These are phyloP conservation scores for Lithophane semibrunnea DNA, from an alignment of 2,888 invertebrate species.

Conservation along the genomic window DNA sequence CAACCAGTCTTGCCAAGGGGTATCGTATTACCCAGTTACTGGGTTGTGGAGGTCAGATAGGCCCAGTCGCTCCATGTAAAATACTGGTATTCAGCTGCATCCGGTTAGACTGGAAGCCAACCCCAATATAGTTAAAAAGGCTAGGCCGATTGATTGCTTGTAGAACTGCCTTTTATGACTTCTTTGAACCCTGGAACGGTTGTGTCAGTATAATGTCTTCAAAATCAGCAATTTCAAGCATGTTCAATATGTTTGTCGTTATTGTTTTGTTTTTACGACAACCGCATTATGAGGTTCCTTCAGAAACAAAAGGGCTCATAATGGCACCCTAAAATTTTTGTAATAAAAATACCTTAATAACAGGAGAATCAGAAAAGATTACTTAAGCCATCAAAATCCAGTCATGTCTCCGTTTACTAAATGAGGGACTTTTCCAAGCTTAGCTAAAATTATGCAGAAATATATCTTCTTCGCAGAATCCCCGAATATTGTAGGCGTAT, in stretches of 20 bases:
- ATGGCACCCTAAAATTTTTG: too few relatives aligned
- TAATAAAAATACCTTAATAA: too few relatives aligned
- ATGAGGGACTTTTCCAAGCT: neutral
- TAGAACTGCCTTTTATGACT: neutral
- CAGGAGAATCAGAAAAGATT: neutral
- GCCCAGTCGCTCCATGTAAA: too few relatives aligned
- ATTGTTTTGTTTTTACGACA: neutral
- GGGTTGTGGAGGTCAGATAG: too few relatives aligned
- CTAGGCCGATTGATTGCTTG: neutral
- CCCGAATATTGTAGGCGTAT: neutral
- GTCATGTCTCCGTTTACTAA: neutral
- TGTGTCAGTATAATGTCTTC: neutral
- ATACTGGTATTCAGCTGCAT: too few relatives aligned
- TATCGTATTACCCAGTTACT: too few relatives aligned
- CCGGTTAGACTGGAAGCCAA: too few relatives aligned
- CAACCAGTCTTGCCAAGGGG: too few relatives aligned
- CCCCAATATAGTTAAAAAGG: too few relatives aligned
- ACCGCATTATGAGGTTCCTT: too few relatives aligned
- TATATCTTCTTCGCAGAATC: neutral
- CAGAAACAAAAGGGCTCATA: neutral
- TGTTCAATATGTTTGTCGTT: neutral
- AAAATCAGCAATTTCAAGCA: neutral
- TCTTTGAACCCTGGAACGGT: neutral
- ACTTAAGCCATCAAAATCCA: neutral
- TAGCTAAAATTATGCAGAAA: constrained; percentile 1